phyloP scores from a whole-genome alignment of 2,888 invertebrate species.

The Marronus borbonicus region DNA sequence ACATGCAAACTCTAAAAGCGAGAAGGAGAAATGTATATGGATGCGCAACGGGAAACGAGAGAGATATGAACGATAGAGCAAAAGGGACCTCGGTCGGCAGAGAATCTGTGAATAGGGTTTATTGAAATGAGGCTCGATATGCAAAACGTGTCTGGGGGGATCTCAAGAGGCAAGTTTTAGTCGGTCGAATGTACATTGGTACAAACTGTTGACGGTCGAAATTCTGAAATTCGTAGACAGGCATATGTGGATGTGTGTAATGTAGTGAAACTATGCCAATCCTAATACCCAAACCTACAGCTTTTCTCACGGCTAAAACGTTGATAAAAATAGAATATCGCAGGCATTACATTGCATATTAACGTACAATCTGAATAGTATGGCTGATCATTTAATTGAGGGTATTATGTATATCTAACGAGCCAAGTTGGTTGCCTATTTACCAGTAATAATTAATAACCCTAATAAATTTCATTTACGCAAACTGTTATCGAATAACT shows the following conservation, averaged over 20 bases:
- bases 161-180: constrained; percentile 14
- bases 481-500: no score
- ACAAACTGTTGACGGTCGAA: constrained; percentile 1
- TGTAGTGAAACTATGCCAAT: no score
- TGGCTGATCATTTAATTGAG: no score
- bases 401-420: no score
- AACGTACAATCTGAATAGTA: no score
- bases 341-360: no score
- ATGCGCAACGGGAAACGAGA: background rate
- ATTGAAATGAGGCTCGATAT: constrained; percentile 35
- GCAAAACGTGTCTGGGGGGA: constrained; percentile 30
- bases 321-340: no score
- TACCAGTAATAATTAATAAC: no score
- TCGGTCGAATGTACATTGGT: constrained; percentile 18
- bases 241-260: background rate
- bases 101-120: constrained; percentile 43
- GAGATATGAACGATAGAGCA: background rate
- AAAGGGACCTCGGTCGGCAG: constrained; percentile 2
- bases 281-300: background rate
- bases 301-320: background rate
- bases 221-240: constrained; percentile 8
- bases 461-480: no score
- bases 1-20: constrained; percentile 18
- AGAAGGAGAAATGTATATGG: background rate
- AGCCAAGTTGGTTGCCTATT: no score